phyloP scores from a whole-genome alignment of 2,797 vertebrate genomes.

The Perdix hodgsoniae region DNA sequence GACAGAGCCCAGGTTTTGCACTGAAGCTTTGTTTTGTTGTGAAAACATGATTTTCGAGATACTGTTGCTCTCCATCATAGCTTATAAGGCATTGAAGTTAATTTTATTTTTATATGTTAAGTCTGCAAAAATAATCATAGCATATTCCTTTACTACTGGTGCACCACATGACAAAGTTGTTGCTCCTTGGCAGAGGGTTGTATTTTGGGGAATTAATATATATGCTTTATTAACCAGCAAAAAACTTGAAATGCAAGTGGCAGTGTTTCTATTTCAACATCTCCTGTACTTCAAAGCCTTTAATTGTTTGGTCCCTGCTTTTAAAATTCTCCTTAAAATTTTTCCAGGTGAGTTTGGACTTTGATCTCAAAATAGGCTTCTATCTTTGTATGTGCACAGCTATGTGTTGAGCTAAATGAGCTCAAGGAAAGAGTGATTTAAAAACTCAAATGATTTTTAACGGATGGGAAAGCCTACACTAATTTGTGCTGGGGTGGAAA shows the following conservation, averaged over 20 bases:
- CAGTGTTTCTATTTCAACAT: background rate
- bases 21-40: background rate
- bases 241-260: background rate
- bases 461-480: rapidly evolving
- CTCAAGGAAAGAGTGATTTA: background rate
- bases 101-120: background rate
- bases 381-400: background rate
- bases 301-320: background rate
- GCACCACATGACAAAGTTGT: background rate
- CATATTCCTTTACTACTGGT: background rate
- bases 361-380: background rate
- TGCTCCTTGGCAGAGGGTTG: background rate
- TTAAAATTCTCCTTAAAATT: constrained; percentile 15
- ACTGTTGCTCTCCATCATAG: background rate
- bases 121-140: background rate
- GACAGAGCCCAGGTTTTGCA: background rate
- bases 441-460: background rate
- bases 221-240: background rate
- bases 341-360: background rate
- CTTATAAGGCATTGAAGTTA: background rate
- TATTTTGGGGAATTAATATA: background rate
- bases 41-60: background rate
- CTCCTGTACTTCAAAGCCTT: background rate
- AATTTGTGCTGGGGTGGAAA: background rate
- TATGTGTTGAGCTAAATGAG: background rate